phyloP scores from a whole-genome alignment of 2,797 vertebrate genomes.

The Schizothorax lantsangensis region DNA sequence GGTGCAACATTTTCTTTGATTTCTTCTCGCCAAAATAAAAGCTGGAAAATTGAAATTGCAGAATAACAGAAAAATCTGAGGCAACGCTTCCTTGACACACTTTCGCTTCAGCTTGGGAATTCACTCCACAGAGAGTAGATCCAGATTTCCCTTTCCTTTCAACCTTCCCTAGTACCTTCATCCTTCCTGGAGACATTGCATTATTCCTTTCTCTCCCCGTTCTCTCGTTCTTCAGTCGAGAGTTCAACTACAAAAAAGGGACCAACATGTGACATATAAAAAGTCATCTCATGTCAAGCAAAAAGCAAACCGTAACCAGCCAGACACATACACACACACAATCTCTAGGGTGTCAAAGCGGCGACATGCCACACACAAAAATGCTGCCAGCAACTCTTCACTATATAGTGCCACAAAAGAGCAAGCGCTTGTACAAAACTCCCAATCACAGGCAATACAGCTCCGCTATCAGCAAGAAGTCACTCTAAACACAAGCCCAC shows the following conservation, averaged over 20 bases:
- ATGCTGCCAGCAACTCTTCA: neutral
- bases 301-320: neutral
- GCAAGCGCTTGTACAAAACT: neutral
- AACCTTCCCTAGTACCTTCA: constrained; percentile 30
- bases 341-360: constrained; percentile 10
- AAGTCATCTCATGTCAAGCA: constrained; percentile 31
- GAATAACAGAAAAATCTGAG: constrained; percentile 25
- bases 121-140: constrained; percentile 34
- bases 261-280: constrained; percentile 29
- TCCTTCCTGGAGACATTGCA: constrained; percentile 14
- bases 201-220: constrained; percentile 17
- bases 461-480: constrained; percentile 5
- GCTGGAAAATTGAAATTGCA: constrained; percentile 21
- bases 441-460: neutral
- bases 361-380: neutral
- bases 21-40: constrained; percentile 9
- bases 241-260: constrained; percentile 30
- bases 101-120: constrained; percentile 48
- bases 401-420: constrained; percentile 28
- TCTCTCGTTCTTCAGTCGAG: neutral
- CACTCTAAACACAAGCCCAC: neutral
- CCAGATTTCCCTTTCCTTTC: constrained; percentile 30
- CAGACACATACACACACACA: constrained; percentile 12
- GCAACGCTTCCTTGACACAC: constrained; percentile 55
- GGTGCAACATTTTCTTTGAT: constrained; percentile 30